A percentile compares a stretch with the other conserved stretches of the same genome.
Conservation (phyloP, 2,888 invertebrate species). For the Hypena proboscidalis region DNA sequence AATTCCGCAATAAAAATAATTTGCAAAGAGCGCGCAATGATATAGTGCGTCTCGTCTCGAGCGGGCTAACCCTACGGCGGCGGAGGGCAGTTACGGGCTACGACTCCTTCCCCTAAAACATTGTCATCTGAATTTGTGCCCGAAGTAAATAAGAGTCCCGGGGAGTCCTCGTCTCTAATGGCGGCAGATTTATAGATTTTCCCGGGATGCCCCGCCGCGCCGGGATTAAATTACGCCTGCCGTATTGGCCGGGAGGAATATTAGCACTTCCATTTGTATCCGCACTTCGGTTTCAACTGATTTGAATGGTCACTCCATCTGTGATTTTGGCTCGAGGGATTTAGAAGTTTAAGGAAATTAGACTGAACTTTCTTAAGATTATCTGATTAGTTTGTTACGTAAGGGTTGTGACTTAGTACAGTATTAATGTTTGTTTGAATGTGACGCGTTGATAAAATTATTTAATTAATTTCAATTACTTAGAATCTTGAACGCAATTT, state of each 20-base stretch:
- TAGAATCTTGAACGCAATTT: too few species aligned
- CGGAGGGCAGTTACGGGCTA: constrained; percentile 78
- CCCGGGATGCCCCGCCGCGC: constrained; percentile 79
- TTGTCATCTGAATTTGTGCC: constrained; percentile 86
- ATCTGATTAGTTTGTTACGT: background rate
- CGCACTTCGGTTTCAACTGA: constrained; percentile 65
- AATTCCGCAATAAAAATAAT: constrained; percentile 42
- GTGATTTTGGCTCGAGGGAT: constrained; percentile 39
- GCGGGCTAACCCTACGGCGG: constrained; percentile 64
- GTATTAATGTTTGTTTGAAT: too few species aligned
- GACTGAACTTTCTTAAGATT: background rate
- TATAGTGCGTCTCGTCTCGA: constrained; percentile 44
- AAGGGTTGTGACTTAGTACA: too few species aligned
- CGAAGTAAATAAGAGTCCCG: constrained; percentile 85
- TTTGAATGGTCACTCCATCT: constrained; percentile 67
- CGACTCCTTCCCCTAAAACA: constrained; percentile 84
- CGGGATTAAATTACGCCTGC: constrained; percentile 82
- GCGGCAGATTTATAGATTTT: constrained; percentile 86
- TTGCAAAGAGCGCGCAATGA: constrained; percentile 39
- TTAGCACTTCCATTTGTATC: constrained; percentile 82
- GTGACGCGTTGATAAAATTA: too few species aligned
- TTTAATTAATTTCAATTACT: too few species aligned
- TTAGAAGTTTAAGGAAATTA: constrained; percentile 13
- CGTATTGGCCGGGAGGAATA: constrained; percentile 81
- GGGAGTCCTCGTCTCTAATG: constrained; percentile 79